Base-by-base conservation (phyloP, 2,888 invertebrate genomes). In the Amiota minor region DNA sequence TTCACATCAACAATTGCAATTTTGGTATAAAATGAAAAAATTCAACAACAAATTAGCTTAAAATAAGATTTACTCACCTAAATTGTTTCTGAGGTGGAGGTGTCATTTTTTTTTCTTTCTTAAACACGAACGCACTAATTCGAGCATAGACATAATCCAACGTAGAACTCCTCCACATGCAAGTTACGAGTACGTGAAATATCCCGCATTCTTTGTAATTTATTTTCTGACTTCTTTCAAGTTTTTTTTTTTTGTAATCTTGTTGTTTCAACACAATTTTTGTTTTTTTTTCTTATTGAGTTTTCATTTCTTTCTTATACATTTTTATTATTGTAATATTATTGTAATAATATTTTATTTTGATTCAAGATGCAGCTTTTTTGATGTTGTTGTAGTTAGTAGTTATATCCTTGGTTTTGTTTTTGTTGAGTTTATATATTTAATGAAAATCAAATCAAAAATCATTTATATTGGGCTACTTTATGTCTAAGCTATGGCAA, bases 21-120 rank as follows among this genome's bases (percentile, higher is more conserved):
- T n/a, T n/a, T n/a, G n/a, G n/a, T n/a, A n/a, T n/a, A n/a, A n/a
- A n/a, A n/a, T n/a, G 1, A 23, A 2, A 23, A 23, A 1, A 1
- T 23, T 23, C 3, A 23, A 23, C 23, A 23, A 1, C 1, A 23
- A 23, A 3, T 23, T 2, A 23, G 23, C 3, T 23, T 2, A 50
- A 9, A 50, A 50, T 50, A n/a, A 10, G 4, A 50, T 50, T 50
- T 50, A 50, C 82, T 83, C 73, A 83, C 82, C 79, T 80, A 69
- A 83, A 79, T 79, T 82, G 79, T 80, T 77, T 78, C 83, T 80
- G 82, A 79, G 6, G 35, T 35, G 82, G 78, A 78, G 82, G 84
- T 85, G 84, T 78, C 82, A 83, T 83, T 78, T 85, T 85, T 80
- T 79, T 20, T 59, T 20, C 9, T n/a, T n/a, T 20, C 4, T 59